Conservation (phyloP, 64 coral and sea anemone species). For the Acropora tenuis region DNA sequence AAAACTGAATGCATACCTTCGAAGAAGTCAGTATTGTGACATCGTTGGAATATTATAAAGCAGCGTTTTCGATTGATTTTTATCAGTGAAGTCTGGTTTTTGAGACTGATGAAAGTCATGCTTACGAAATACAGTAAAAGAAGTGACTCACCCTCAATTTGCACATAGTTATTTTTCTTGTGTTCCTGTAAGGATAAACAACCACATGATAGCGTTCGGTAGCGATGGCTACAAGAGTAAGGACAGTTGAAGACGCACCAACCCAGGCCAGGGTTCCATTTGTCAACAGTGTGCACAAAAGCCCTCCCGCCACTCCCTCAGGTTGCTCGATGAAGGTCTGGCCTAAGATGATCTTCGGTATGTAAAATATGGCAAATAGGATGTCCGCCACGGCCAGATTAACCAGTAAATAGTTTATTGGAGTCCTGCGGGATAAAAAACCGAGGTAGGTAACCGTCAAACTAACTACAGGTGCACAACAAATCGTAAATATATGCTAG, state of each 20-base stretch:
- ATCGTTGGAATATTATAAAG: no score
- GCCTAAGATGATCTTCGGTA: background rate
- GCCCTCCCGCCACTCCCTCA: background rate
- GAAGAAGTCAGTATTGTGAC: no score
- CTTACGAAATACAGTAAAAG: no score
- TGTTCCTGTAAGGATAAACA: background rate
- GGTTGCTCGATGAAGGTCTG: background rate
- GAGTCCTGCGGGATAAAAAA: background rate
- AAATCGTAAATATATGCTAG: background rate
- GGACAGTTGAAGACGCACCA: background rate
- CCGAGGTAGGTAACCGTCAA: background rate
- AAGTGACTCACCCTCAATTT: background rate
- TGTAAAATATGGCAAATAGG: background rate
- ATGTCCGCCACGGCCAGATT: background rate
- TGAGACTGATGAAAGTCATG: no score
- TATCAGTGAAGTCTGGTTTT: no score
- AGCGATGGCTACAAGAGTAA: background rate
- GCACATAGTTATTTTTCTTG: background rate
- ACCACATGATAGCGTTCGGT: background rate
- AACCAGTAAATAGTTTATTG: background rate
- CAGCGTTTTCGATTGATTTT: no score
- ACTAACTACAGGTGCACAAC: background rate
- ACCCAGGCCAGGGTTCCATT: background rate
- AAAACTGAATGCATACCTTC: no score
- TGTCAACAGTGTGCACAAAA: background rate